phyloP scores from a whole-genome alignment of 2,888 invertebrate genomes.

The Sinopyrophorus schimmeli region DNA sequence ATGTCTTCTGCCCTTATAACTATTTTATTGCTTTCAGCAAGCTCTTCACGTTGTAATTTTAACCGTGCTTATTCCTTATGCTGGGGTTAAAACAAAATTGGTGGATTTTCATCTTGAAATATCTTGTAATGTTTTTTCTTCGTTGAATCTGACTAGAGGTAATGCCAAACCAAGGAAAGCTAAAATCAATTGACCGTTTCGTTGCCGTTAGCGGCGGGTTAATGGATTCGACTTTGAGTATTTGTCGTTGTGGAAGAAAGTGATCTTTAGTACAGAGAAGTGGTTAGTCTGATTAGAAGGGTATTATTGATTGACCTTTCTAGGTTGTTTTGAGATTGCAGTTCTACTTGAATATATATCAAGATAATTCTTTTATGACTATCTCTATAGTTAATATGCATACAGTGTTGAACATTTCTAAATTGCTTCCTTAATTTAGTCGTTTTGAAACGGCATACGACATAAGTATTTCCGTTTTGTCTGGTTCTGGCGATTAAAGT shows the following conservation, averaged over 20 bases:
- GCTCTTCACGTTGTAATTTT: conserved; percentile 11
- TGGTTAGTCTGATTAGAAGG: conserved; percentile 21
- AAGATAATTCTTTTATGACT: conserved; percentile 12
- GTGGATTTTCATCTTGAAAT: no score
- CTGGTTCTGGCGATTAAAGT: conserved; percentile 7
- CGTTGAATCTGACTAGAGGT: no score
- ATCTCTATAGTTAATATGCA: conserved; percentile 18
- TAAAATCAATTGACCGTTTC: conserved; percentile 26
- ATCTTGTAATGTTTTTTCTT: no score
- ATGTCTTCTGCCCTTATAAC: conserved; percentile 5
- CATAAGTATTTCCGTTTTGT: conserved; percentile 26
- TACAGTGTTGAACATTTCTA: conserved; percentile 23
- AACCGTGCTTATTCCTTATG: neutral
- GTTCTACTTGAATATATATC: neutral
- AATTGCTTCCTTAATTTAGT: conserved; percentile 28
- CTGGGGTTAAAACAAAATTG: conserved; percentile 4
- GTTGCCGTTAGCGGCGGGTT: conserved; percentile 21
- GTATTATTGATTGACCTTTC: conserved; percentile 21
- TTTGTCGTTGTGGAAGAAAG: conserved; percentile 22
- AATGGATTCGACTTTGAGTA: conserved; percentile 26
- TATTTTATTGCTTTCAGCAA: conserved; percentile 7
- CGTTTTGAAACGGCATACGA: conserved; percentile 22
- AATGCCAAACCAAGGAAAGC: conserved; percentile 20
- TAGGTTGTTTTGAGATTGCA: conserved; percentile 10
- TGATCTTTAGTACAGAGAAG: conserved; percentile 20